phyloP scores from a whole-genome alignment of 2,888 invertebrate genomes.

The Gibbula magus region DNA sequence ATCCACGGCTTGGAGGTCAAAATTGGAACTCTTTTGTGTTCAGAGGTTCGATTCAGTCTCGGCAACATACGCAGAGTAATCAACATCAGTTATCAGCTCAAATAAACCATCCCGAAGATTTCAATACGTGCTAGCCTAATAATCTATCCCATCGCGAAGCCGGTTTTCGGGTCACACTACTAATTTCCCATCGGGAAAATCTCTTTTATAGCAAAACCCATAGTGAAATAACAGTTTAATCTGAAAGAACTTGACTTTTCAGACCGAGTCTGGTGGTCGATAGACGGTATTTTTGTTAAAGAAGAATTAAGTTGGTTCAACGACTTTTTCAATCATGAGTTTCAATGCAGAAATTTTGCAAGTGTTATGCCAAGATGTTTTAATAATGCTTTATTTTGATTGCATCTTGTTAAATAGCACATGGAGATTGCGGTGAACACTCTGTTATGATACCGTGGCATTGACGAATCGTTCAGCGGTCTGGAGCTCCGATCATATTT shows the following conservation, averaged over 20 bases:
- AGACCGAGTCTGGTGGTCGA: not conserved
- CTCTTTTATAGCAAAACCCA: constrained; percentile 6
- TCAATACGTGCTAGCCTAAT: constrained; percentile 2
- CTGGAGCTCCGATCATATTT: not conserved
- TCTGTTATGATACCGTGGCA: not conserved
- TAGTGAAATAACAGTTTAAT: constrained; percentile 7
- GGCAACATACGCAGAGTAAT: constrained; percentile 10
- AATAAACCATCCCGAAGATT: constrained; percentile 11
- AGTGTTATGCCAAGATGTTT: not conserved
- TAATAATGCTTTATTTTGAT: not conserved
- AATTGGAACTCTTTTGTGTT: constrained; percentile 10
- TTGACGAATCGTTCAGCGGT: not conserved
- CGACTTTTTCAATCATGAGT: too few species aligned
- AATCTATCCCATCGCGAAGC: not conserved
- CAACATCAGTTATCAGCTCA: constrained; percentile 11
- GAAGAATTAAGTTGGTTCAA: not conserved
- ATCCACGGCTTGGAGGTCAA: not conserved
- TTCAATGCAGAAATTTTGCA: not conserved
- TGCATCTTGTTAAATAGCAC: constrained; percentile 1
- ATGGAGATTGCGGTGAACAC: not conserved
- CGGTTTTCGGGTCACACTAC: constrained; percentile 3
- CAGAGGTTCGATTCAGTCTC: constrained; percentile 8
- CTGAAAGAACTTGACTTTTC: constrained; percentile 11
- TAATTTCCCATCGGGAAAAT: constrained; percentile 11
- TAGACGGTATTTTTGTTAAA: not conserved